phyloP scores from a whole-genome alignment of 2,888 invertebrate species.

The Prosapia bicincta region DNA sequence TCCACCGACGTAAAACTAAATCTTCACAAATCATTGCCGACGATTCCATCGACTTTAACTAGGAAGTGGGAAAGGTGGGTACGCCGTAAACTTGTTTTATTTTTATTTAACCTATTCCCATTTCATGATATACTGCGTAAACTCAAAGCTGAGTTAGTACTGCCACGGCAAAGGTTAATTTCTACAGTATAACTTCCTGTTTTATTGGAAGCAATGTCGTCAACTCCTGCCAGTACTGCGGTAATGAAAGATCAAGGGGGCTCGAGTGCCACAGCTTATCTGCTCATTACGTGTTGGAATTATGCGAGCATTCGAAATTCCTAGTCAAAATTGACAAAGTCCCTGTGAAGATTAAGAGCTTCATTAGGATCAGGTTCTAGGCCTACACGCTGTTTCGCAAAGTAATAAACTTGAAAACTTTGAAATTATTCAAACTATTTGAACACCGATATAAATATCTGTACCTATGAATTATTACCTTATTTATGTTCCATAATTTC shows the following conservation, averaged over 20 bases:
- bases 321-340: no score
- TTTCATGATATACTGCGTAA: not conserved
- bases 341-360: no score
- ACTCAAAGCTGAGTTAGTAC: not conserved
- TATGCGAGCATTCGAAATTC: no score
- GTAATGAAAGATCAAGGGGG: not conserved
- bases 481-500: no score
- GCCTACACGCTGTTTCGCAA: no score
- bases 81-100: not conserved
- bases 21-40: not conserved
- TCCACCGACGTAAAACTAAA: not conserved
- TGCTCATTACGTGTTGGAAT: no score
- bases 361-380: no score
- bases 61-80: not conserved
- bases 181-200: not conserved
- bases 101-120: not conserved
- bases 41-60: not conserved
- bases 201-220: not conserved
- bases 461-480: no score
- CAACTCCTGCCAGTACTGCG: not conserved
- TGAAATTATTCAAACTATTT: no score
- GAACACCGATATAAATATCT: no score
- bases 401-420: no score
- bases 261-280: no score
- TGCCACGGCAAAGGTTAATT: not conserved